These are phyloP conservation scores for Saguinus imperator DNA, from an alignment of 2,113 vertebrate species.

Conservation along the genomic window DNA sequence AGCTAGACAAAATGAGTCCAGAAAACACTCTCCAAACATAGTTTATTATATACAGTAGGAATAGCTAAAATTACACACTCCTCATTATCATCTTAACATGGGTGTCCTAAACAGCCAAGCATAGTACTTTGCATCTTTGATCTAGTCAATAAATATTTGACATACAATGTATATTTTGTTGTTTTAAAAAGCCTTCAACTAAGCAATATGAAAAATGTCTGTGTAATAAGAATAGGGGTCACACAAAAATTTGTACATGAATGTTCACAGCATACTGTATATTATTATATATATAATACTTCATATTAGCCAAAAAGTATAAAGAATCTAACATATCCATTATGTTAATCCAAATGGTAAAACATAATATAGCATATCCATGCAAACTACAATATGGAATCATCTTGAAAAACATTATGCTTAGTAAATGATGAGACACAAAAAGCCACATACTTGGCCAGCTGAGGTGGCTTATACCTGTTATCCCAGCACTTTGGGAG, in stretches of 20 bases:
- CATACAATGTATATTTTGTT: background rate
- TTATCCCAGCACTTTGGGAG: too few species aligned
- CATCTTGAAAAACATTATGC: background rate
- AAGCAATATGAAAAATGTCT: constrained; percentile 20
- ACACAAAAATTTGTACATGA: background rate
- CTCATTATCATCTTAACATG: background rate
- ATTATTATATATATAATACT: background rate
- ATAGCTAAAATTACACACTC: background rate
- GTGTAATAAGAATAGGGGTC: background rate
- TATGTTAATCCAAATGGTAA: background rate
- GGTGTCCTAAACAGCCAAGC: background rate
- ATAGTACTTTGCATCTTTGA: background rate
- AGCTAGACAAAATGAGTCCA: background rate
- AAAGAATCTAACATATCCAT: background rate
- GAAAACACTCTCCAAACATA: background rate
- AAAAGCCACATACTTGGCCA: background rate
- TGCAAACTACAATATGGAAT: background rate
- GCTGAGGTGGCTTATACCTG: too few species aligned
- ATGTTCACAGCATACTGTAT: background rate
- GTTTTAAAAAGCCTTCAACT: background rate
- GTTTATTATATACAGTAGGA: background rate
- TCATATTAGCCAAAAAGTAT: background rate
- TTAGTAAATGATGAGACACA: background rate
- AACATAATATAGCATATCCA: background rate
- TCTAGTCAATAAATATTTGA: background rate